A percentile compares a stretch with the other conserved stretches of the same genome.
Conservation (phyloP, 2,888 invertebrate genomes). For the Dendrolimus pini region DNA sequence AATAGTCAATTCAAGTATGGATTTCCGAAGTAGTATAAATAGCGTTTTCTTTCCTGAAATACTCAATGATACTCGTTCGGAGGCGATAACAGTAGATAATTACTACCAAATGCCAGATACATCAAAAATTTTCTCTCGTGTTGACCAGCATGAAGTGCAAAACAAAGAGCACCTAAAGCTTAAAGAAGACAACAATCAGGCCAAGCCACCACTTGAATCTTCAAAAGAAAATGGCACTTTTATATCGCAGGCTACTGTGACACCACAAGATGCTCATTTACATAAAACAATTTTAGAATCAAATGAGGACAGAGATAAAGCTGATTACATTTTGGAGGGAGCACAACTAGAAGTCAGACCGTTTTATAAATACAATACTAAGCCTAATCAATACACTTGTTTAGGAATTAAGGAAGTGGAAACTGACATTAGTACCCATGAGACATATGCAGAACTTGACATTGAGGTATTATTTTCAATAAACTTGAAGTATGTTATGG, state of each 20-base stretch:
- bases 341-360: conserved; percentile 17
- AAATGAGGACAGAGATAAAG: conserved; percentile 29
- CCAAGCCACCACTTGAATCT: conserved; percentile 18
- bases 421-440: conserved; percentile 46
- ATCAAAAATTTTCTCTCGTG: conserved; percentile 40
- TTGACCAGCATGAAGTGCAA: conserved; percentile 26
- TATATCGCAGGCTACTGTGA: conserved; percentile 28
- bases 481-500: not conserved
- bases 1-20: conserved; percentile 19
- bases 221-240: conserved; percentile 20
- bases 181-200: conserved; percentile 26
- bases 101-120: conserved; percentile 29
- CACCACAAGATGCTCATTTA: conserved; percentile 14
- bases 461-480: conserved; percentile 41
- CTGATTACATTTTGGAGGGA: conserved; percentile 43
- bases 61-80: conserved; percentile 7
- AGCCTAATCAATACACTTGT: conserved; percentile 30
- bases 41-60: conserved; percentile 17
- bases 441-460: conserved; percentile 41
- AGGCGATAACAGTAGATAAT: conserved; percentile 23
- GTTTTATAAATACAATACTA: conserved; percentile 30
- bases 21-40: conserved; percentile 11
- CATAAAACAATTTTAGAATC: conserved; percentile 14
- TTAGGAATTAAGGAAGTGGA: conserved; percentile 22
- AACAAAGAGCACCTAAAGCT: conserved; percentile 24